phyloP scores from a whole-genome alignment of 2,797 vertebrate species.

The Halcyon badia region DNA sequence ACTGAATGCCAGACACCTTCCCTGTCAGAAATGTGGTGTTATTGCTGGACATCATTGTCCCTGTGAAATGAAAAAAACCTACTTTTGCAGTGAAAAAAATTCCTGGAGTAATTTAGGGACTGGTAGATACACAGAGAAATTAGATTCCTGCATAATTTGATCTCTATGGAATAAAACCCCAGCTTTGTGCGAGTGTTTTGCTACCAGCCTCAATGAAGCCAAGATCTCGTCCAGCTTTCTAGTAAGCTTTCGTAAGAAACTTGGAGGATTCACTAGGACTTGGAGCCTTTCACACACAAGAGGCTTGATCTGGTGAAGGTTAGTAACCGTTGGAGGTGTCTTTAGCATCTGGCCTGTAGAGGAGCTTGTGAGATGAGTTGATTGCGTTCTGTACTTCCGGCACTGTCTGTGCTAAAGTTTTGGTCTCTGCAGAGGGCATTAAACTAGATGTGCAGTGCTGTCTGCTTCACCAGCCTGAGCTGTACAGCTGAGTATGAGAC shows the following conservation, averaged over 20 bases:
- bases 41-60: slow-evolving; percentile 17
- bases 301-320: background rate
- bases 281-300: background rate
- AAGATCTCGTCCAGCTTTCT: background rate
- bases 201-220: background rate
- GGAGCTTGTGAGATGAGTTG: background rate
- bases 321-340: background rate
- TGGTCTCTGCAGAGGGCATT: background rate
- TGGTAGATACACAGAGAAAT: background rate
- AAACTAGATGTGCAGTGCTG: background rate
- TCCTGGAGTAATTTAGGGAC: background rate
- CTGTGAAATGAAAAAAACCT: background rate
- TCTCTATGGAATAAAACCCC: background rate
- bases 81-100: slow-evolving; percentile 36
- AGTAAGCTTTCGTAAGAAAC: background rate
- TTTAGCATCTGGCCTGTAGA: background rate
- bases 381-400: background rate
- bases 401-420: background rate
- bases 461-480: background rate
- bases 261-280: background rate
- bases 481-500: background rate
- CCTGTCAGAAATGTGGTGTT: slow-evolving; percentile 16
- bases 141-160: background rate
- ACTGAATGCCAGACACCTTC: background rate
- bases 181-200: background rate